Evolutionary conservation across 1,140 invertebrate species (phyloP), one percentile per base, ranked within the genome.

Genomic region (Drosophila rufa): DNA sequence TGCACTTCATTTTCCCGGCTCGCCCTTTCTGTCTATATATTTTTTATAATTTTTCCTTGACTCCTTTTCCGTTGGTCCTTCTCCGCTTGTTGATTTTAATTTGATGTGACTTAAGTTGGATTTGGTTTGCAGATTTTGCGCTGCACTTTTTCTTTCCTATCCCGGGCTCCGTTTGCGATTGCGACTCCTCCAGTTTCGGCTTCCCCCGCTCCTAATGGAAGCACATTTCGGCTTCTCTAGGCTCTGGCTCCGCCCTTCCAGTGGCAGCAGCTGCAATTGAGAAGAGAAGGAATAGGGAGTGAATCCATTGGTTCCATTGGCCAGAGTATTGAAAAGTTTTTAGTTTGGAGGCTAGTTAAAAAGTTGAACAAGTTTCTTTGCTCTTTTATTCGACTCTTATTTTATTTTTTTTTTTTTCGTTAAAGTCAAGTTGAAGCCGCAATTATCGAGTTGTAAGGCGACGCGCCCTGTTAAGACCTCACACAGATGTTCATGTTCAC

Each of bases 91-190:
- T 90, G 86, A 90, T 90, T 90, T 91, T 90, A 90, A 90, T 90
- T 90, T 90, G 85, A 90, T 90, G 86, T 90, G 85, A 85, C 86
- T 90, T 90, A 90, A 90, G 85, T 90, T 91, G 85, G 86, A 91
- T 90, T 90, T 90, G 79, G 85, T 70, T 91, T 90, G 75, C 86
- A 90, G 86, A 90, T 85, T 85, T 91, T 42, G 36, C 78, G 53
- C 56, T 82, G 79, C 80, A 74, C 48, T 78, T 73, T 84, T 75
- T 55, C 71, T 66, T 33, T 48, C 53, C 51, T 56, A 30, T 57
- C 25, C 15, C 45, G 56, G 51, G 25, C 43, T 38, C 42, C 64
- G 42, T 30, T 57, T 59, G 45, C 46, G 50, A 40, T 56, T 56
- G 19, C 62, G 27, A 65, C 40, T 56, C 36, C 55, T 70, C 64